Evolutionary conservation across 2,113 vertebrate species (phyloP).

Genomic region (Coturnix japonica): DNA sequence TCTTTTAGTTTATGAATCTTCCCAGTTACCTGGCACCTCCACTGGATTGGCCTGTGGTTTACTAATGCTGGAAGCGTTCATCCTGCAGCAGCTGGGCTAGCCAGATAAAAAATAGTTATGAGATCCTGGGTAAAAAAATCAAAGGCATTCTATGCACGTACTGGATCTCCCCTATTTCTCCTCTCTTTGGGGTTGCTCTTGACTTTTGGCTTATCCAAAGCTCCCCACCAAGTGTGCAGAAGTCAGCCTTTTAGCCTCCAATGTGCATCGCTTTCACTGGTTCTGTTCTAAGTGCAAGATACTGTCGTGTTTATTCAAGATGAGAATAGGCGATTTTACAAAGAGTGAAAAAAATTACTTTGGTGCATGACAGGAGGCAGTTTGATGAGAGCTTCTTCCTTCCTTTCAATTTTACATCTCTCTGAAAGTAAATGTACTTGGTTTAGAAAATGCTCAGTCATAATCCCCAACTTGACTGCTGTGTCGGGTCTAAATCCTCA

Average conservation of each 20-base stretch:
- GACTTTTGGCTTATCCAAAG: not conserved
- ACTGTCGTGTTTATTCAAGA: not conserved
- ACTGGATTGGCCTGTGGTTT: not conserved
- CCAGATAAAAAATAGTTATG: not conserved
- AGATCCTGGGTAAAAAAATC: not conserved
- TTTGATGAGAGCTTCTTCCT: not conserved
- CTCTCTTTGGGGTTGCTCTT: not conserved
- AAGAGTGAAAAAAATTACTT: not conserved
- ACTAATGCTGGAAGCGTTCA: not conserved
- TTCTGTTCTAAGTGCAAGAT: not conserved
- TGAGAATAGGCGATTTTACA: not conserved
- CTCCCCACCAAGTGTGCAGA: not conserved
- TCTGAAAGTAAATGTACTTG: not conserved
- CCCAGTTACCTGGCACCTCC: not conserved
- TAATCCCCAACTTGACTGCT: not conserved
- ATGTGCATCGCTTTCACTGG: not conserved
- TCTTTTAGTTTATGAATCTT: not conserved
- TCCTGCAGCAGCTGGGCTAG: not conserved
- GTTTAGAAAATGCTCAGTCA: not conserved
- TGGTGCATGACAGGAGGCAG: not conserved
- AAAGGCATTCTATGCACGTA: not conserved
- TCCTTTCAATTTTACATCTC: not conserved
- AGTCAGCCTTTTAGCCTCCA: not conserved
- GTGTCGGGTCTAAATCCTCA: not conserved
- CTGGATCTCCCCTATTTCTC: not conserved